Evolutionary conservation across 2,797 vertebrate genomes (phyloP).

Genomic region (Dermochelys coriacea): DNA sequence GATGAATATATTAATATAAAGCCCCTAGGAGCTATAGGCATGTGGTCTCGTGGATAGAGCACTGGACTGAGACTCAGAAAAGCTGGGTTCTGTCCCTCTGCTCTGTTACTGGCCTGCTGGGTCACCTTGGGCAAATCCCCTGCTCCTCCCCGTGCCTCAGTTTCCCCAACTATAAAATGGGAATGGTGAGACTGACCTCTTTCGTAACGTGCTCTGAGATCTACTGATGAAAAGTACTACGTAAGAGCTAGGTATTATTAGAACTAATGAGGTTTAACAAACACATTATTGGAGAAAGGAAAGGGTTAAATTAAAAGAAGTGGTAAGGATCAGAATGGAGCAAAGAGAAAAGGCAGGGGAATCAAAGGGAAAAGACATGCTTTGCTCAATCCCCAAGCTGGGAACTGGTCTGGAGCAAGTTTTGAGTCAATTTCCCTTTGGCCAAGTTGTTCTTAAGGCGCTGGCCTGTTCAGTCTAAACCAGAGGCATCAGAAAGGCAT

Average conservation of each 20-base stretch:
- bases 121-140: no score
- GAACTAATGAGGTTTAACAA: background rate
- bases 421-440: background rate
- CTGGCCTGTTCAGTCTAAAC: background rate
- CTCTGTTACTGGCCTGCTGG: background rate
- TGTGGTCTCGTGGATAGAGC: no score
- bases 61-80: background rate
- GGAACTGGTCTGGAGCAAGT: background rate
- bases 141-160: no score
- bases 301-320: constrained; percentile 13
- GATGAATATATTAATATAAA: background rate
- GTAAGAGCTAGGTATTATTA: background rate
- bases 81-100: background rate
- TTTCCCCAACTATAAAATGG: no score
- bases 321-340: background rate
- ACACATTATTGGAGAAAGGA: background rate
- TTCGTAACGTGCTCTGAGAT: no score
- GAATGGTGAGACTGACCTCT: no score
- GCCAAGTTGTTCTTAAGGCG: background rate
- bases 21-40: background rate
- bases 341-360: background rate
- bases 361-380: constrained; percentile 26
- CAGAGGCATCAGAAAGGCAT: background rate
- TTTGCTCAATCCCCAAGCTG: no score
- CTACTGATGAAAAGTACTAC: no score